These are phyloP conservation scores for Dichetophora obliterata DNA, from an alignment of 2,888 invertebrate species.

Conservation along the genomic window DNA sequence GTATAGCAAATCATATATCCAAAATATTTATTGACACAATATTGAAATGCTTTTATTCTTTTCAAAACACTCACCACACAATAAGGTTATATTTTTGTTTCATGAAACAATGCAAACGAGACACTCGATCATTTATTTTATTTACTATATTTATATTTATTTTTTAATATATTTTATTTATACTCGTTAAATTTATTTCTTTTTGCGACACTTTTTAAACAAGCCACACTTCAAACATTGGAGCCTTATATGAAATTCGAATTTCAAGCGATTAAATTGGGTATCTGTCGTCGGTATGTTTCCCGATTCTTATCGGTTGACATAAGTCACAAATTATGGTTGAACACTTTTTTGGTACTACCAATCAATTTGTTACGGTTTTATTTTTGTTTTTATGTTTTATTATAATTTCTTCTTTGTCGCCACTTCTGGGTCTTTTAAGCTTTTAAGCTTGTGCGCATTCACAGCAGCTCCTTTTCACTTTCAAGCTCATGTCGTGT, in stretches of 20 bases:
- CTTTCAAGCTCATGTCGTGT: no score
- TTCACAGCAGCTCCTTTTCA: no score
- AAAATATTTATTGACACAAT: not conserved
- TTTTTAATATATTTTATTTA: not conserved
- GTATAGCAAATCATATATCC: not conserved
- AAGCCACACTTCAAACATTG: no score
- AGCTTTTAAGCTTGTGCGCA: no score
- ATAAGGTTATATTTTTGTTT: not conserved
- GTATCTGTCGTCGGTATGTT: not conserved
- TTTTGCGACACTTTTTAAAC: no score
- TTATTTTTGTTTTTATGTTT: not conserved
- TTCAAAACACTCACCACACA: not conserved
- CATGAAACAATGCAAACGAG: not conserved
- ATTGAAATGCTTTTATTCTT: not conserved
- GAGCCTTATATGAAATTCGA: no score
- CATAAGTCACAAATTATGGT: conserved; percentile 8
- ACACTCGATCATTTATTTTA: not conserved
- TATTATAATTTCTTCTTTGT: no score
- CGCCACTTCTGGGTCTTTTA: no score
- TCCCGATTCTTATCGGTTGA: not conserved
- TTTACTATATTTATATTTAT: not conserved
- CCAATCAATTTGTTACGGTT: no score
- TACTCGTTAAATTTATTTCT: no score
- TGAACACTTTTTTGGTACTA: not conserved
- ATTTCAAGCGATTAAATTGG: no score